Conservation (phyloP, 2,888 invertebrate species). For the Leptinotarsa juncta region DNA sequence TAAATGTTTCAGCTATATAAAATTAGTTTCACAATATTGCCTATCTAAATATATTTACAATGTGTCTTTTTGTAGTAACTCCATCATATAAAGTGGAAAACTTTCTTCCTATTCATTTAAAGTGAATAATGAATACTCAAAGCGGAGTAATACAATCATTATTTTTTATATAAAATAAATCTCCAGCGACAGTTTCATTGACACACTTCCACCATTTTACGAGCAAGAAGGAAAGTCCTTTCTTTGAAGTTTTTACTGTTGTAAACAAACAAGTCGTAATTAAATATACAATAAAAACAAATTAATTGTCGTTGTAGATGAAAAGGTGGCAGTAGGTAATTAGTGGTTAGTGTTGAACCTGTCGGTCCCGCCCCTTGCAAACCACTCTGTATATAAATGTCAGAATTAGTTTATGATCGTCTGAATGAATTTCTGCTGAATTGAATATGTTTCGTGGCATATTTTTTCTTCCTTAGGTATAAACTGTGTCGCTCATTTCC, state of each 20-base stretch:
- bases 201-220: background rate
- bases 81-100: no score
- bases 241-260: background rate
- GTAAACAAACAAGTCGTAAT: conserved; percentile 1
- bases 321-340: background rate
- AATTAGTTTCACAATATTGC: no score
- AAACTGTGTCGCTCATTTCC: no score
- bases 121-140: background rate
- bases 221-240: background rate
- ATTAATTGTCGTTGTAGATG: conserved; percentile 6
- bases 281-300: background rate
- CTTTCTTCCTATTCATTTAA: no score
- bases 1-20: no score
- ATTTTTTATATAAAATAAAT: background rate
- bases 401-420: background rate
- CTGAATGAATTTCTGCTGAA: background rate
- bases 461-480: no score
- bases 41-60: no score
- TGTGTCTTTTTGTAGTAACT: no score
- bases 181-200: background rate
- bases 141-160: background rate
- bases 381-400: conserved; percentile 5
- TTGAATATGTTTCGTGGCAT: no score
- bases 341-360: background rate
- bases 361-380: background rate